Conservation (phyloP, 2,797 vertebrate species). For the Sebastiscus albofasciatus region DNA sequence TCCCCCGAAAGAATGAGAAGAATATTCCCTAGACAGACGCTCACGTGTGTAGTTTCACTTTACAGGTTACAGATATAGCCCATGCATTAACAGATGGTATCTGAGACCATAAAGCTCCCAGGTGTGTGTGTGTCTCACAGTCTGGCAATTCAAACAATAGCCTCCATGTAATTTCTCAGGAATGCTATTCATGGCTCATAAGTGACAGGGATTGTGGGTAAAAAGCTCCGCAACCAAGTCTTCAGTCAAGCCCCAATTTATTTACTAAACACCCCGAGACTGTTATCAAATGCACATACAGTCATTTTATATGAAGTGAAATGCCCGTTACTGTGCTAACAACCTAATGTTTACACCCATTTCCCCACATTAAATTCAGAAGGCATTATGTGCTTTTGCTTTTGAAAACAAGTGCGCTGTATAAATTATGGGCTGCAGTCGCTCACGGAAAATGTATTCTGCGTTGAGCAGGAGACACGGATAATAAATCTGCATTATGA, state of each 20-base stretch:
- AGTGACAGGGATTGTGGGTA: not conserved
- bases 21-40: constrained; percentile 23
- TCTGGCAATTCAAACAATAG: constrained; percentile 38
- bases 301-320: constrained; percentile 21
- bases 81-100: constrained; percentile 40
- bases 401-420: constrained; percentile 30
- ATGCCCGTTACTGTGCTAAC: not conserved
- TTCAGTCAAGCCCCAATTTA: not conserved
- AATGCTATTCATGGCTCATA: constrained; percentile 58
- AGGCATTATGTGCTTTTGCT: constrained; percentile 9
- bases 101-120: constrained; percentile 19
- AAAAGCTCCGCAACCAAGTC: constrained; percentile 5
- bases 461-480: constrained; percentile 1
- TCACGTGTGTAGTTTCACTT: constrained; percentile 58
- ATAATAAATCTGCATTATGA: constrained; percentile 37
- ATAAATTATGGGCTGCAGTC: constrained; percentile 39
- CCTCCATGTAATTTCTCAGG: constrained; percentile 57
- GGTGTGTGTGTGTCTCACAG: not conserved
- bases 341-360: not conserved
- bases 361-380: constrained; percentile 23
- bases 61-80: constrained; percentile 45
- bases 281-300: constrained; percentile 19
- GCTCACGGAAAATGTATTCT: constrained; percentile 27
- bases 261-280: not conserved
- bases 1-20: not conserved